phyloP scores from a whole-genome alignment of 23 tunicate genomes.

The Styela clava region DNA sequence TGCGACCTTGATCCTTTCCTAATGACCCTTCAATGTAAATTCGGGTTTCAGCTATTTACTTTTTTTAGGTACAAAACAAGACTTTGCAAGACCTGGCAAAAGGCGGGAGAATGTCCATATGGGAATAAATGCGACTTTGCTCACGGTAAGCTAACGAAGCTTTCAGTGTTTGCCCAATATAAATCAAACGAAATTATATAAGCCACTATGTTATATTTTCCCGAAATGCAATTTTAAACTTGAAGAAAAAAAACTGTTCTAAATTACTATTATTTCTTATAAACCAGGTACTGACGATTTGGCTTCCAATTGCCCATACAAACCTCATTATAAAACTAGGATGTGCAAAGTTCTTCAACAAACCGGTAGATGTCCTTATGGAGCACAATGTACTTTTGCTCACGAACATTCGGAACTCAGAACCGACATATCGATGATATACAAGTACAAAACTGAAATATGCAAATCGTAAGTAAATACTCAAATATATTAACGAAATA shows the following conservation, averaged over 20 bases:
- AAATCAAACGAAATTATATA: no score
- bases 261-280: no score
- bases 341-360: constrained; percentile 66
- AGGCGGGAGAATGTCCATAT: constrained; percentile 56
- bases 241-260: no score
- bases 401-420: constrained; percentile 58
- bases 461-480: constrained; percentile 57
- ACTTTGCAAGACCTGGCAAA: constrained; percentile 63
- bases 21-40: no score
- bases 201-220: no score
- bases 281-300: constrained; percentile 76
- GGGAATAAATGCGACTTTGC: constrained; percentile 89
- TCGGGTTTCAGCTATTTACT: no score
- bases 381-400: constrained; percentile 89
- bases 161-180: neutral
- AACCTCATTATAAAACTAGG: constrained; percentile 42
- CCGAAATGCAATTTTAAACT: no score
- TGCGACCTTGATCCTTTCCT: no score
- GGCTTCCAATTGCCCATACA: constrained; percentile 19
- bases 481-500: no score
- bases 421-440: constrained; percentile 61
- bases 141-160: constrained; percentile 46
- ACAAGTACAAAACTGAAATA: constrained; percentile 82
- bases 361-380: constrained; percentile 89
- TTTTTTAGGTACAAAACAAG: constrained; percentile 73